These are phyloP conservation scores for Agrenia bidenticulata DNA, from an alignment of 2,888 invertebrate genomes.

Conservation along the genomic window DNA sequence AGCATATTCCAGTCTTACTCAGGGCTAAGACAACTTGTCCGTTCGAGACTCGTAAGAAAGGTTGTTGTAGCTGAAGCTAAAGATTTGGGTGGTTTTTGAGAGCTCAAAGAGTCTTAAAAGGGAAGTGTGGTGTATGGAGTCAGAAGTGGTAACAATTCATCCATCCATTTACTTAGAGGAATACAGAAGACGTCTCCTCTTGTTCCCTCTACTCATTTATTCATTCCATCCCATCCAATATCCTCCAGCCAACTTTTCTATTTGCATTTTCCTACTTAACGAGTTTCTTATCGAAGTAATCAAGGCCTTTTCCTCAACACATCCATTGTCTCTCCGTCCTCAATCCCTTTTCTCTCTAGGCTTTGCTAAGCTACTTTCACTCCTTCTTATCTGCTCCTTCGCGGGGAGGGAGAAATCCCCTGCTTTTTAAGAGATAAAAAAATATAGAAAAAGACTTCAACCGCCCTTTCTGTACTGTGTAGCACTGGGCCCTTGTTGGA, in stretches of 20 bases:
- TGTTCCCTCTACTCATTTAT: slow-evolving; percentile 15
- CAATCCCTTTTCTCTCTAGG: background rate
- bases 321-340: slow-evolving; percentile 10
- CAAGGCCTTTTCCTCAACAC: slow-evolving; percentile 20
- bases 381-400: slow-evolving; percentile 1
- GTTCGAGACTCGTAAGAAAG: no score
- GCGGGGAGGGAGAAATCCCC: background rate
- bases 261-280: slow-evolving; percentile 37
- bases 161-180: background rate
- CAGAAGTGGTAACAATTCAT: slow-evolving; percentile 1
- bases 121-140: no score
- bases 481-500: no score
- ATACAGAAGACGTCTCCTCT: background rate
- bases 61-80: no score
- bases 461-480: no score
- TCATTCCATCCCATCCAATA: slow-evolving; percentile 23
- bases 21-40: no score
- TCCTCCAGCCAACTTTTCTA: slow-evolving; percentile 29
- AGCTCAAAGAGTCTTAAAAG: no score
- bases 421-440: slow-evolving; percentile 4
- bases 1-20: no score
- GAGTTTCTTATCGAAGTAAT: slow-evolving; percentile 42
- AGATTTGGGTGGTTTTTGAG: no score
- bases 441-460: background rate
- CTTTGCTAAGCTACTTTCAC: slow-evolving; percentile 3